These are phyloP conservation scores for Uromys caudimaculatus DNA, from an alignment of 2,797 vertebrate genomes.

Conservation along the genomic window DNA sequence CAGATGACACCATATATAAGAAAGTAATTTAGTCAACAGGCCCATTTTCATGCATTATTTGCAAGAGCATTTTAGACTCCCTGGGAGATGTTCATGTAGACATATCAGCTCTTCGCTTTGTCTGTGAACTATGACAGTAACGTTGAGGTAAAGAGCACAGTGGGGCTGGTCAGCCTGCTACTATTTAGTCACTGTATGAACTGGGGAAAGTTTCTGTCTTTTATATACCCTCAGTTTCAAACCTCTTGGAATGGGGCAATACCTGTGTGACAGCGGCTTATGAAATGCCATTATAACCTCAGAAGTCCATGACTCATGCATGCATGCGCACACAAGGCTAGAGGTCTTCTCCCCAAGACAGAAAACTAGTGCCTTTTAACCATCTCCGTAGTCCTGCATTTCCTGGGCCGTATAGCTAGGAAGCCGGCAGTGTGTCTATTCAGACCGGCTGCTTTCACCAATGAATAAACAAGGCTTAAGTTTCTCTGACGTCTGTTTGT, in stretches of 20 bases:
- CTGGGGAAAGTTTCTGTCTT: not conserved
- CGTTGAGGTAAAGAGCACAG: not conserved
- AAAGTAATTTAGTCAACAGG: constrained; percentile 8
- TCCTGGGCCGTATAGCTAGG: not conserved
- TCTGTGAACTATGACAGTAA: not conserved
- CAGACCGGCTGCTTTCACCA: not conserved
- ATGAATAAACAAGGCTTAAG: not conserved
- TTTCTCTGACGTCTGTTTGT: not conserved
- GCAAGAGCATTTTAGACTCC: not conserved
- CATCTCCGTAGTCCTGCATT: not conserved
- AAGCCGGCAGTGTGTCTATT: no score
- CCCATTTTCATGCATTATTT: constrained; percentile 10
- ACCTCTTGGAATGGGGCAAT: not conserved
- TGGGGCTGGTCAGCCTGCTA: not conserved
- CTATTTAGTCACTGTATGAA: not conserved
- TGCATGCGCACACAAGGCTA: not conserved
- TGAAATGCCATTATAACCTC: not conserved
- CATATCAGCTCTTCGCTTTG: not conserved
- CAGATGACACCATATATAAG: not conserved
- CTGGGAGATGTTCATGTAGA: not conserved
- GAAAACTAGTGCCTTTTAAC: not conserved
- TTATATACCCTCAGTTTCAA: not conserved
- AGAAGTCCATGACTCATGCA: not conserved
- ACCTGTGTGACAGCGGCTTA: not conserved
- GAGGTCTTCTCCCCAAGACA: not conserved